Conservation (phyloP, 2,113 vertebrate genomes). For the Amphiprion percula region DNA sequence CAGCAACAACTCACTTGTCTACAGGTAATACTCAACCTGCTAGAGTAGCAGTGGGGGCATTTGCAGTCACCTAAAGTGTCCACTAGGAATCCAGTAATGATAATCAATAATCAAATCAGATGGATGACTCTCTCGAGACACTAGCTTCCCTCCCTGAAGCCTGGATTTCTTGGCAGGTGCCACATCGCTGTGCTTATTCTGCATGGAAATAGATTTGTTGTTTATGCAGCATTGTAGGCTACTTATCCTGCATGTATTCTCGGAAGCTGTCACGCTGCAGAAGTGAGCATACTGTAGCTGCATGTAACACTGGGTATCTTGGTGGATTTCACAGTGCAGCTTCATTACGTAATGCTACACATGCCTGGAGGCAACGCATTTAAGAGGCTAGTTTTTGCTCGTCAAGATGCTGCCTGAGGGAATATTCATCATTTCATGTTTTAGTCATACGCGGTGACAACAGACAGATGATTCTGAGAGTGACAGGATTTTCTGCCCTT, state of each 20-base stretch:
- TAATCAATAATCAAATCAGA: constrained; percentile 33
- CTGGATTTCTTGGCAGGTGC: constrained; percentile 6
- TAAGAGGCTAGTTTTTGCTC: constrained; percentile 66
- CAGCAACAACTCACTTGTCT: constrained; percentile 27
- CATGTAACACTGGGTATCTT: constrained; percentile 36
- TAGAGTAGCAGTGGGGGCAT: constrained; percentile 10
- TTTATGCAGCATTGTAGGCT: constrained; percentile 33
- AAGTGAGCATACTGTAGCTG: constrained; percentile 45
- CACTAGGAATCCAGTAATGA: constrained; percentile 29
- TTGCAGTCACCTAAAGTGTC: constrained; percentile 26
- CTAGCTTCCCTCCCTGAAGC: not conserved
- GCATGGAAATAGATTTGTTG: constrained; percentile 5
- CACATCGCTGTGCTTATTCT: constrained; percentile 5
- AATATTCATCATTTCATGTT: constrained; percentile 65
- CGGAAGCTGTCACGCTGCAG: constrained; percentile 31
- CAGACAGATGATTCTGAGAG: constrained; percentile 57
- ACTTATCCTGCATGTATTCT: constrained; percentile 31
- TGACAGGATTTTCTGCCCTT: constrained; percentile 44
- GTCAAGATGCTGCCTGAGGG: constrained; percentile 58
- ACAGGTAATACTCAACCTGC: constrained; percentile 26
- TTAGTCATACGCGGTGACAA: constrained; percentile 62
- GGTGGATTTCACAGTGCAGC: constrained; percentile 45
- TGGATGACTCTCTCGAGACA: not conserved
- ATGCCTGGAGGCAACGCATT: constrained; percentile 56
- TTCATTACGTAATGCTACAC: constrained; percentile 66